Evolutionary conservation across 2,797 vertebrate genomes (phyloP).

Genomic region (Poecilia gillii): DNA sequence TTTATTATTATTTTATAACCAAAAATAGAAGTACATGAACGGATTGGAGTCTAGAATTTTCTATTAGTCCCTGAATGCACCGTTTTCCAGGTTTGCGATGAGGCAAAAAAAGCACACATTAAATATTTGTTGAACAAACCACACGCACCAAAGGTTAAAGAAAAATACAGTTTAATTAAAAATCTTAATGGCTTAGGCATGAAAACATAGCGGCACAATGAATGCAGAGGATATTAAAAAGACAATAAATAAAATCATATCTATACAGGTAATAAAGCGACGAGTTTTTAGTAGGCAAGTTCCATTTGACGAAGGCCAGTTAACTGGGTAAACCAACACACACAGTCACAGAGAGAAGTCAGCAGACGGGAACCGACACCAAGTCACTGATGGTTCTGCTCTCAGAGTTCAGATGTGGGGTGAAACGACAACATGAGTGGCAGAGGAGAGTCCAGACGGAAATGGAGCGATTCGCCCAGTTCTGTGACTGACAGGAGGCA

Average conservation of each 20-base stretch:
- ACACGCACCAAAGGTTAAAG: constrained; percentile 64
- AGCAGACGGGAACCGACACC: constrained; percentile 25
- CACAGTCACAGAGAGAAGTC: constrained; percentile 20
- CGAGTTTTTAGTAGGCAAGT: constrained; percentile 66
- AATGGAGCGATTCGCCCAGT: constrained; percentile 4
- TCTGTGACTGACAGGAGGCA: constrained; percentile 53
- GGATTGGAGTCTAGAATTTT: too few relatives aligned
- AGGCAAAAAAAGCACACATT: neutral
- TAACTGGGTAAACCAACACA: constrained; percentile 37
- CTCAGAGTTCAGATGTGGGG: neutral
- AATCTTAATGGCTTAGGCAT: constrained; percentile 83
- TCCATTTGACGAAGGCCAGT: constrained; percentile 61
- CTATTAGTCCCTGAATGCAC: too few relatives aligned
- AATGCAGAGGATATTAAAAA: constrained; percentile 78
- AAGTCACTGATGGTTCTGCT: constrained; percentile 3
- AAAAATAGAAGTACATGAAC: too few relatives aligned
- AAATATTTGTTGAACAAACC: constrained; percentile 20
- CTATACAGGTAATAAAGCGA: constrained; percentile 74
- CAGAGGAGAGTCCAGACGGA: neutral
- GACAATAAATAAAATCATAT: constrained; percentile 82
- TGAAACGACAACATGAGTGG: neutral
- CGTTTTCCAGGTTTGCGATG: too few relatives aligned
- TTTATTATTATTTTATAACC: neutral
- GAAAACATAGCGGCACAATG: constrained; percentile 77
- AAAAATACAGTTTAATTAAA: constrained; percentile 84